Conservation (phyloP, 2,888 invertebrate species). For the Creontiades dilutus region DNA sequence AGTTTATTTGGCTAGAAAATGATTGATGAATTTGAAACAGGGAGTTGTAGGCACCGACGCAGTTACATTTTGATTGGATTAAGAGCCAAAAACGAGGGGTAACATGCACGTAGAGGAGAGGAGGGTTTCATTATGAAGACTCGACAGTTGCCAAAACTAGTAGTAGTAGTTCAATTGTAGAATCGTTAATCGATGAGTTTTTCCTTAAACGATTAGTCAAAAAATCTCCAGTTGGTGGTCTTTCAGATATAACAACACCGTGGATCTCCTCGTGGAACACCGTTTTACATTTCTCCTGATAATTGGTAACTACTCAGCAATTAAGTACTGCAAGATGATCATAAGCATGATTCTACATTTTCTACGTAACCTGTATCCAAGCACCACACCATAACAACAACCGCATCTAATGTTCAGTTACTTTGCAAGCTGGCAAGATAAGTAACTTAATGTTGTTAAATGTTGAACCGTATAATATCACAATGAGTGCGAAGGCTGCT, state of each 20-base stretch:
- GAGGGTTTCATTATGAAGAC: not conserved
- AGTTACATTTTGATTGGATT: not conserved
- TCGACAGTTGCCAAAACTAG: too few relatives aligned
- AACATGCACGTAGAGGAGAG: not conserved
- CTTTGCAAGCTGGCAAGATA: too few relatives aligned
- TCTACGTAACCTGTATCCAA: too few relatives aligned
- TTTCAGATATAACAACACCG: not conserved
- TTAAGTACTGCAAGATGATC: not conserved
- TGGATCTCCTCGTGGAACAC: not conserved
- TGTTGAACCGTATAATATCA: too few relatives aligned
- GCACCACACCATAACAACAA: too few relatives aligned
- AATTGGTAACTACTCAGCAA: not conserved
- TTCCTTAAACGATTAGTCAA: too few relatives aligned
- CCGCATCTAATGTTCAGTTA: too few relatives aligned
- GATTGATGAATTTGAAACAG: not conserved
- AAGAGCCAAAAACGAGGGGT: too few relatives aligned
- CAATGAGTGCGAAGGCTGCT: too few relatives aligned
- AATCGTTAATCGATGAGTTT: not conserved
- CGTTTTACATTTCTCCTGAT: not conserved
- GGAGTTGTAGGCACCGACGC: not conserved
- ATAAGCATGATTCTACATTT: too few relatives aligned
- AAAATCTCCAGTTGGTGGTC: too few relatives aligned
- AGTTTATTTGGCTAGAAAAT: not conserved
- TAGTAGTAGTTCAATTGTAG: not conserved
- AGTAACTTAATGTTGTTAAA: too few relatives aligned